Evolutionary conservation across 2,888 invertebrate genomes (phyloP).

Genomic region (Galeruca laticollis): DNA sequence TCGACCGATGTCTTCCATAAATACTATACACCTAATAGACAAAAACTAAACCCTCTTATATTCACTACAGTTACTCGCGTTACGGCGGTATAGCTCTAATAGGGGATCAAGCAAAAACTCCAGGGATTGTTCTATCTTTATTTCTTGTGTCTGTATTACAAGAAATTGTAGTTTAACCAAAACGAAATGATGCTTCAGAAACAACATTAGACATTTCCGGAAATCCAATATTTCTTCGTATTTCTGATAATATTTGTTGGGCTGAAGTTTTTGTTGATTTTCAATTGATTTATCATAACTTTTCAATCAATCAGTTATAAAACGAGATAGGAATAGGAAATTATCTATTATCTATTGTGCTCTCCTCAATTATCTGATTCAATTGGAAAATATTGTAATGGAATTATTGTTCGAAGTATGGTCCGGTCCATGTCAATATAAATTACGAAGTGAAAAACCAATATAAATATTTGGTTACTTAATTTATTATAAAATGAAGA

Average conservation of each 20-base stretch:
- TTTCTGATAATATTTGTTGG: neutral
- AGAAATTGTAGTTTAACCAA: neutral
- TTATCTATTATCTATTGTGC: too few relatives aligned
- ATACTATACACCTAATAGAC: neutral
- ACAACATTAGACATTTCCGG: neutral
- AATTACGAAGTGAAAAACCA: too few relatives aligned
- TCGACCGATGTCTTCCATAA: neutral
- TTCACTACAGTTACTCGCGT: neutral
- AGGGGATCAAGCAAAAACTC: slow-evolving; percentile 1
- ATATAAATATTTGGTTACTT: too few relatives aligned
- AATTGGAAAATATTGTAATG: too few relatives aligned
- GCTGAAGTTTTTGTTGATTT: too few relatives aligned
- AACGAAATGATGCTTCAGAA: neutral
- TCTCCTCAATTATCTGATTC: too few relatives aligned
- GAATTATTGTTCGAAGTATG: too few relatives aligned
- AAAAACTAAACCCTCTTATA: slow-evolving; percentile 14
- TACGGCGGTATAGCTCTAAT: neutral
- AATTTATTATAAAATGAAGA: too few relatives aligned
- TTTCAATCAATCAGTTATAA: too few relatives aligned
- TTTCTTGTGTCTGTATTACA: slow-evolving; percentile 4
- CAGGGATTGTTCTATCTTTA: neutral
- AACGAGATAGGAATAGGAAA: too few relatives aligned
- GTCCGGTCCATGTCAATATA: too few relatives aligned
- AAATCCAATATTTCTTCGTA: neutral
- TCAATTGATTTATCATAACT: too few relatives aligned